Evolutionary conservation across 2,888 invertebrate genomes (phyloP).

Genomic region (Gryllus longicercus): DNA sequence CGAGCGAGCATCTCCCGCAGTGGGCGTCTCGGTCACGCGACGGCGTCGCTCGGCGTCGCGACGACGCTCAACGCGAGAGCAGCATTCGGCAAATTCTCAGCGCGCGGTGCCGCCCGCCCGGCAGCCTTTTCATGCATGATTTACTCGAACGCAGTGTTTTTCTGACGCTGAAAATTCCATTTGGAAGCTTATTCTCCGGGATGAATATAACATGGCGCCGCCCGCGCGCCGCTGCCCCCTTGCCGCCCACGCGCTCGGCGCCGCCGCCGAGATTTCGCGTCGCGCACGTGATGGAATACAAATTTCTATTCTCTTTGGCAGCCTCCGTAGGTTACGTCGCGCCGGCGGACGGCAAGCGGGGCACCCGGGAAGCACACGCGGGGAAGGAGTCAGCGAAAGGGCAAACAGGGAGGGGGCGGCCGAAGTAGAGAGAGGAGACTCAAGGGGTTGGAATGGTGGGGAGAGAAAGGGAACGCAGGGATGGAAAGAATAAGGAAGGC

Average conservation of each 20-base stretch:
- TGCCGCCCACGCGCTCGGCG: not conserved
- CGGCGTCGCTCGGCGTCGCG: not conserved
- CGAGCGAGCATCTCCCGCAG: no score
- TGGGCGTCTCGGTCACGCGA: no score
- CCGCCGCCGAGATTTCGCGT: not conserved
- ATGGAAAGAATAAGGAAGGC: no score
- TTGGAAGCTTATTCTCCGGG: not conserved
- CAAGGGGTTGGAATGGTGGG: not conserved
- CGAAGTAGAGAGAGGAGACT: not conserved
- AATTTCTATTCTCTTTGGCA: slow-evolving; percentile 17
- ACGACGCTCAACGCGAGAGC: not conserved
- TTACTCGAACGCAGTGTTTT: slow-evolving; percentile 1
- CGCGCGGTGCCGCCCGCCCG: not conserved
- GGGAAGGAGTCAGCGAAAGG: not conserved
- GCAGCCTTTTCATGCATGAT: slow-evolving; percentile 5
- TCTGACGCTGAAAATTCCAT: slow-evolving; percentile 11
- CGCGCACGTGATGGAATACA: not conserved
- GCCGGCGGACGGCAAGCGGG: not conserved
- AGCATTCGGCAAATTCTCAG: not conserved
- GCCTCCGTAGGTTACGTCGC: not conserved
- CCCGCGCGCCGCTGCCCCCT: not conserved
- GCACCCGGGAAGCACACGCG: not conserved
- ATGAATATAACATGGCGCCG: not conserved
- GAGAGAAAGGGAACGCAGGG: not conserved
- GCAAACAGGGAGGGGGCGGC: not conserved